Evolutionary conservation across 2,888 invertebrate genomes (phyloP), one percentile per base, ranked within the genome.

Genomic region (Cantharis flavilabris): DNA sequence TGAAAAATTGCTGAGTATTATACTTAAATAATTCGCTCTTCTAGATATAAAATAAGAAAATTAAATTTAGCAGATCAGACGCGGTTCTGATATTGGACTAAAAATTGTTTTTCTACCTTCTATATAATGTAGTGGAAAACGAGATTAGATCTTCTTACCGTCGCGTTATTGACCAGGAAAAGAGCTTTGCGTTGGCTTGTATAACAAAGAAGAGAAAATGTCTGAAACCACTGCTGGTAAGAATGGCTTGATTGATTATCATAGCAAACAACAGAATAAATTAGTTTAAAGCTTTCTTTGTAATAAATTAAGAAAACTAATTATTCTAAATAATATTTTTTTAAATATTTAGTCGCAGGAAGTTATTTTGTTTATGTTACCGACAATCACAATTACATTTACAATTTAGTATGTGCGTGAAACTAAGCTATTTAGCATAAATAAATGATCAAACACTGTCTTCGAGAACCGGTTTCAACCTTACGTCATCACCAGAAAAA

Each of bases 91-190:
- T 73, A 73, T 73, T 62, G 30, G 65, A 73, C 72, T 73, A 67
- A 73, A 73, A 73, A 73, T 73, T 73, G 73, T 63, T 73, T 73
- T 73, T 64, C 73, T 73, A 73, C 62, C 73, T 70, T 70, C 73
- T 20, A 70, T 73, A 73, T 63, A 73, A 73, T 69, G 69, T 73
- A 73, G 73, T 73, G 73, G 73, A 73, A 73, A 73, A 73, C 69
- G 62, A 73, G 73, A 70, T 73, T 70, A 73, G 62, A 69, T 63
- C 62, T 73, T 62, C 70, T 70, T 70, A 70, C 72, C 65, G 72
- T 65, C 63, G 63, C 71, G 64, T 71, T 71, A 71, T 71, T 71
- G 71, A 71, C 72, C 72, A 73, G 23, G 67, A 14, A 71, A 67
- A 67, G 33, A 67, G 67, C 49, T 73, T 67, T 67, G 49, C 23